A percentile compares a stretch with the other conserved stretches of the same genome.
Conservation (phyloP, 1,140 invertebrate species). For the Microplitis demolitor region DNA sequence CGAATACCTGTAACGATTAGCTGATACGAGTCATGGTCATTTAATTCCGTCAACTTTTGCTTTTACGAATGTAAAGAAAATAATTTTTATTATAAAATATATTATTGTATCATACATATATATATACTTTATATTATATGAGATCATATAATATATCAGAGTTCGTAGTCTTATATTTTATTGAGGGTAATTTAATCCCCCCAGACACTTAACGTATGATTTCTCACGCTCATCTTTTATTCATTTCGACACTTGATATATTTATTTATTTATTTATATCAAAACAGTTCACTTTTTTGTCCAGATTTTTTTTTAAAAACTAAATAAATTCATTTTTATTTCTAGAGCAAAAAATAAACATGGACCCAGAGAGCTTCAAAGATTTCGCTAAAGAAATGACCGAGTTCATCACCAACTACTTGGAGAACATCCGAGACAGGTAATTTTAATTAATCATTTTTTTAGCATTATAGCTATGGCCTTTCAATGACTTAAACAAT, state of each 20-base stretch:
- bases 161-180: too few species aligned
- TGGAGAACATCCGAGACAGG: constrained; percentile 84
- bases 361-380: constrained; percentile 80
- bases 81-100: not conserved
- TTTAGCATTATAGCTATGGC: too few species aligned
- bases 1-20: not conserved
- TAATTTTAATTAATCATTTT: constrained; percentile 50
- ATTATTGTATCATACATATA: not conserved
- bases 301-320: too few species aligned
- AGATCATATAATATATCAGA: too few species aligned
- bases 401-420: constrained; percentile 81
- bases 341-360: constrained; percentile 42
- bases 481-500: not conserved
- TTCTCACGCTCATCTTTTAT: too few species aligned
- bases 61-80: constrained; percentile 2
- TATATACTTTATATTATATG: not conserved
- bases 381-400: constrained; percentile 81
- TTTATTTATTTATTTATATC: too few species aligned
- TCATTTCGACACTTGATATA: too few species aligned
- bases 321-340: too few species aligned
- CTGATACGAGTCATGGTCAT: constrained; percentile 32
- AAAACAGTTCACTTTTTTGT: too few species aligned
- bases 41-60: constrained; percentile 16
- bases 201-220: too few species aligned
- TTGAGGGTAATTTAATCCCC: too few species aligned